Evolutionary conservation across 2,888 invertebrate genomes (phyloP).

Genomic region (Chrysotoxum bicinctum): DNA sequence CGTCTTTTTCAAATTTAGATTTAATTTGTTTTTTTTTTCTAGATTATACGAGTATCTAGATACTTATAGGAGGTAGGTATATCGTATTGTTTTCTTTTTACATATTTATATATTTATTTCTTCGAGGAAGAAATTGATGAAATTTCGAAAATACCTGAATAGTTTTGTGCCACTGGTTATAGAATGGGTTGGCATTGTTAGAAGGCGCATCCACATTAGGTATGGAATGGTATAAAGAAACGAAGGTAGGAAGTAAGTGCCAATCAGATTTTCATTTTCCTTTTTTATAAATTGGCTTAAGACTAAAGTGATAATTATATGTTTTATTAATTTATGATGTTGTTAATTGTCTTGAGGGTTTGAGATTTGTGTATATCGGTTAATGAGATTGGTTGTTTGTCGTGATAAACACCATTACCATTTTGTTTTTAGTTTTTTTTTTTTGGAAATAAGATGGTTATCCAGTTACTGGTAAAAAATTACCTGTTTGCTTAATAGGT

Average conservation of each 20-base stretch:
- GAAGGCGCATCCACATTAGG: slow-evolving; percentile 2
- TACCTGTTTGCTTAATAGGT: background rate
- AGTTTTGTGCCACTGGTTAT: slow-evolving; percentile 25
- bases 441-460: background rate
- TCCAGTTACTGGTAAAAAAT: background rate
- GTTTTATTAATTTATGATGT: slow-evolving; percentile 42
- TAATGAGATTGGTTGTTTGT: slow-evolving; percentile 27
- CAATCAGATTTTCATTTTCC: slow-evolving; percentile 44
- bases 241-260: slow-evolving; percentile 37
- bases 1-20: slow-evolving; percentile 55
- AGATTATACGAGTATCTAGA: background rate
- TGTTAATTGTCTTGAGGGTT: slow-evolving; percentile 56
- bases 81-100: background rate
- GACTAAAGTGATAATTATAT: slow-evolving; percentile 48
- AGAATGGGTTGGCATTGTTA: slow-evolving; percentile 26
- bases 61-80: background rate
- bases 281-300: slow-evolving; percentile 19
- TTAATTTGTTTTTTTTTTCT: slow-evolving; percentile 46
- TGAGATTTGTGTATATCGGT: slow-evolving; percentile 22
- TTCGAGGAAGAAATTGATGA: slow-evolving; percentile 40
- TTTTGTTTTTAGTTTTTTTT: background rate
- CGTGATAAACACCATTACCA: background rate
- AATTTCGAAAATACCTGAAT: slow-evolving; percentile 63
- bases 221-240: slow-evolving; percentile 13
- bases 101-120: slow-evolving; percentile 10